Evolutionary conservation across 2,113 vertebrate species (phyloP), one percentile per base, ranked within the genome.

Genomic region (Suricata suricatta): DNA sequence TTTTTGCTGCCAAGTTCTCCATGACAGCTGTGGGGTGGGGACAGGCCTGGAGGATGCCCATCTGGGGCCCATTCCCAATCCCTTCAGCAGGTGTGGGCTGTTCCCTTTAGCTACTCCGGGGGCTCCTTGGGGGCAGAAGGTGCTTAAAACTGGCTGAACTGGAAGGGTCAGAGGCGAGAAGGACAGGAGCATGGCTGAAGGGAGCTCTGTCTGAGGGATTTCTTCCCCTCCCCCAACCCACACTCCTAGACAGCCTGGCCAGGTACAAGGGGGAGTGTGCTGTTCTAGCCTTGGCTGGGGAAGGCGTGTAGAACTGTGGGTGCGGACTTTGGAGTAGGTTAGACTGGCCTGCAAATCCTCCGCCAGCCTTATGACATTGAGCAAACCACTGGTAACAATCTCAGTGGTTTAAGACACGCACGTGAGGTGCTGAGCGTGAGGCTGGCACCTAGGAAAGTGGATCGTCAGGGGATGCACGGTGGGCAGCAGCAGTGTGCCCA

Each of bases 261-360:
- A 4, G 54, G 54, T 12, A 27, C 2, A 0, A 44, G 27, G 47
- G 47, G 76, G n/a, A 54, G 8, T 0, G 0, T 12, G 64, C 35
- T 11, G 38, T 27, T 68, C 57, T 23, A n/a, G 13, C 68, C 52
- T 72, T 7, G 17, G 60, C 16, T 31, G 41, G 31, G 64, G 64
- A 41, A 63, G 25, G 29, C 13, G 33, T 38, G 57, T 12, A 19
- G 35, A 77, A 9, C 13, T 1, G 63, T 41, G 3, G 1, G 23
- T 72, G 13, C 60, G 79, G 63, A 82, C 74, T 50, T 86, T 1
- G 3, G 74, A 38, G 41, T 25, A 76, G 71, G 33, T 44, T 25
- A 38, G 35, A 76, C 52, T 52, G 6, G 66, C 64, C 9, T 14
- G 44, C 41, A 38, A 38, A n/a, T 44, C 68, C 52, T 85, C 21